Conservation (phyloP, 92 coral and sea anemone genomes). For the Umimayanthus kanabou region DNA sequence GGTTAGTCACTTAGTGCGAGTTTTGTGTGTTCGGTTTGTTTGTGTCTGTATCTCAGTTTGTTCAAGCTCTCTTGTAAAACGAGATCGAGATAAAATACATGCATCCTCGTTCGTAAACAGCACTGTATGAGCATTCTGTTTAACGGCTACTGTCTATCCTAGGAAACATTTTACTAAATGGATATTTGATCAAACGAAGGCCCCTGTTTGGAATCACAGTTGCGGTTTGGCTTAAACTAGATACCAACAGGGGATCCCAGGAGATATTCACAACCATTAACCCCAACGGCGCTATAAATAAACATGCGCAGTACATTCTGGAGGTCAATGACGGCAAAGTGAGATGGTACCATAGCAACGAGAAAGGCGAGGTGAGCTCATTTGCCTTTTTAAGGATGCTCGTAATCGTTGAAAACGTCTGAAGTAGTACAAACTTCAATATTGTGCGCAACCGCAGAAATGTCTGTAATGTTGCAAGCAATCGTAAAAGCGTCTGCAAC, state of each 20-base stretch:
- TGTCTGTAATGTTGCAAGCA: no score
- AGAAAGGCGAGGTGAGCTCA: constrained; percentile 66
- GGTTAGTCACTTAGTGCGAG: no score
- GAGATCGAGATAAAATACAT: no score
- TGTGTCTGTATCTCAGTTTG: no score
- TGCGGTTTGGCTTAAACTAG: constrained; percentile 87
- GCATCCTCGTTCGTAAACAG: no score
- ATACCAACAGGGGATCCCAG: constrained; percentile 87
- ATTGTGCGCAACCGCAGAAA: no score
- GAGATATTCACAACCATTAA: constrained; percentile 87
- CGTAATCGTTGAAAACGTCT: not conserved
- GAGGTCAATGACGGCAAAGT: constrained; percentile 79
- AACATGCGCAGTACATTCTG: constrained; percentile 75
- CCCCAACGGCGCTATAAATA: constrained; percentile 78
- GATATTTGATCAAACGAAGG: constrained; percentile 64
- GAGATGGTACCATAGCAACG: constrained; percentile 93
- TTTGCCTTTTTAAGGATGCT: not conserved
- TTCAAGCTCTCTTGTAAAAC: no score
- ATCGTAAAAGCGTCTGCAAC: no score
- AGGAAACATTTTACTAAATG: constrained; percentile 83
- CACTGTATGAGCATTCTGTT: no score
- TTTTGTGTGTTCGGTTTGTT: no score
- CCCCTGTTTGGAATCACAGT: constrained; percentile 84
- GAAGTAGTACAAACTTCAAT: no score
- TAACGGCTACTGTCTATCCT: not conserved